Evolutionary conservation across 1,140 invertebrate species (phyloP), one percentile per base, ranked within the genome.

Genomic region (Scaptomyza pallida): DNA sequence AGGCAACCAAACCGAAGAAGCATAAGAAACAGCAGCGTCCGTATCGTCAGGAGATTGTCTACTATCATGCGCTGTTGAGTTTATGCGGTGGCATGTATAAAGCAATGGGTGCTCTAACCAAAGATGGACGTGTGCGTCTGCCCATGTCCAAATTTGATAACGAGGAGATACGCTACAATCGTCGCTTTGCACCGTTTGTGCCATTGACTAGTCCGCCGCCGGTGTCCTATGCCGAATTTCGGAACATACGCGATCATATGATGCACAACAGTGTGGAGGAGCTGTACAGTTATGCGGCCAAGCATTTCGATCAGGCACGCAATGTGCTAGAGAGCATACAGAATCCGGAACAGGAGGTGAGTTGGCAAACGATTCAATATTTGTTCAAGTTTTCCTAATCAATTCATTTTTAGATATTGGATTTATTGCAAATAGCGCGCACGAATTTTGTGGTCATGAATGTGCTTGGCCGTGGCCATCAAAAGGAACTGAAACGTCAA

Each of bases 381-480:
- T 26, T 13, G 13, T 30, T 12, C 16, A 2, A 15, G 0, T 6
- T 9, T 4, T 57, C 0, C 5, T 26, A n/a, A 1, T 19, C 3
- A 13, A 41, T 5, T 37, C 6, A 9, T 5, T 51, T 94, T 33
- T 92, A 98, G 97, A 94, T 97, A 57, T 92, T 94, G 54, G 95
- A 95, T 82, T 93, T 98, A 40, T 92, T 98, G 4, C 97, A 97
- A 93, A 95, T 98, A 51, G 95, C 96, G 1, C 98, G 99, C 93
- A 98, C 96, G 0, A 99, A 99, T 93, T 98, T 98, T 91, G 95
- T 99, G 65, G 98, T 99, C 5, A 94, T 98, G 91, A 98, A 98
- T 92, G 92, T 99, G 30, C 92, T 99, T 41, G 95, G 96, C 4
- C 96, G 96, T 65, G 97, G 97, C 13, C 97, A 98, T 91, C 97